Conservation (phyloP, 1,140 invertebrate genomes). For the Chironomus tepperi region DNA sequence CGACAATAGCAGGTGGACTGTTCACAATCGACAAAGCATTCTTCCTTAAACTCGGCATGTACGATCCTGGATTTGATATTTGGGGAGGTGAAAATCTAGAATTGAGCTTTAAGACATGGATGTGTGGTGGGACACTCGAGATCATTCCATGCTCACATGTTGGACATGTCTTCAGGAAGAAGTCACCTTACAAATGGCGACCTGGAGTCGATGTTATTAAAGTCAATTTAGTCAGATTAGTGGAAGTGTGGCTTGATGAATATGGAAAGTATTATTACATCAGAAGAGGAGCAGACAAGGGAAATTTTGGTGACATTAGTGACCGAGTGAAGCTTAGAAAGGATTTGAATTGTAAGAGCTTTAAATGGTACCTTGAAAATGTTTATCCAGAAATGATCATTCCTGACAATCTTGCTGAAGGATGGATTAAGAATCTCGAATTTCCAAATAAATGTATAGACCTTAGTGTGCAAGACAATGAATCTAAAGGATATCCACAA, state of each 20-base stretch:
- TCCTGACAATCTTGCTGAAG: constrained; percentile 10
- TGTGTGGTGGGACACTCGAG: constrained; percentile 68
- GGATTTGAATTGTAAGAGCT: constrained; percentile 74
- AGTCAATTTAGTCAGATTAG: constrained; percentile 82
- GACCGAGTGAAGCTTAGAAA: constrained; percentile 65
- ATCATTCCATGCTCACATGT: constrained; percentile 81
- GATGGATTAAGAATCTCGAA: neutral
- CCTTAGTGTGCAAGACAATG: neutral
- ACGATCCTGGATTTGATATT: constrained; percentile 72
- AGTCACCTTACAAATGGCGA: constrained; percentile 68
- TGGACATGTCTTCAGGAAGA: constrained; percentile 84
- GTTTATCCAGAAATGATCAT: constrained; percentile 60
- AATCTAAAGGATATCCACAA: neutral
- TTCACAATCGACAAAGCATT: constrained; percentile 24
- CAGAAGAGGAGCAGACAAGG: neutral
- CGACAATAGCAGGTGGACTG: neutral
- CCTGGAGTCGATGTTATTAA: constrained; percentile 46
- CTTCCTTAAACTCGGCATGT: constrained; percentile 55
- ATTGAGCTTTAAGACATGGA: constrained; percentile 50
- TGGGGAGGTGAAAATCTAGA: constrained; percentile 81
- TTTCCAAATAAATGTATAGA: neutral
- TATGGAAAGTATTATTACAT: constrained; percentile 83
- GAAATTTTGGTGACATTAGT: constrained; percentile 51
- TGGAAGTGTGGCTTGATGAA: constrained; percentile 89
- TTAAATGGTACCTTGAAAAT: constrained; percentile 93